Evolutionary conservation across 2,797 vertebrate genomes (phyloP), one percentile per base, ranked within the genome.

Genomic region (Peromyscus aztecus): DNA sequence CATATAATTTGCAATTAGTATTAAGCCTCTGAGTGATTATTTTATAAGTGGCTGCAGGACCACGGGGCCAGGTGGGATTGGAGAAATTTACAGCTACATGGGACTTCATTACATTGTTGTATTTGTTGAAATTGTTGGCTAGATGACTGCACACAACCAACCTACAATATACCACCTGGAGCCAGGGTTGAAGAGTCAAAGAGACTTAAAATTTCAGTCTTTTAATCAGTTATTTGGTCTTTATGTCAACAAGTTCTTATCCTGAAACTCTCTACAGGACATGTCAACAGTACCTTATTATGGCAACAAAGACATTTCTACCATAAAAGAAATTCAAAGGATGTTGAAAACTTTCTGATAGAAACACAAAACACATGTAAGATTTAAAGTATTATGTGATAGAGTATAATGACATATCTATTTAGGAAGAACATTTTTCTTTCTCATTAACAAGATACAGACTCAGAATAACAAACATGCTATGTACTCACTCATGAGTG

Each of bases 141-240:
- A 6, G 1, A 6, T 69, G 21, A 46, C 7, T 83, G 23, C 82
- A 88, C 8, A 84, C 52, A 52, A 52, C 52, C 46, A 31, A 19
- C 59, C 14, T 90, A 12, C 1, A 61, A 3, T 8, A 55, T 1
- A 2, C n/a, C 13, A 31, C n/a, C 0, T 4, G 4, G 29, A 19
- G 21, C 4, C 11, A 71, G 11, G 61, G 17, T 46, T 61, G 31
- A 73, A 17, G 24, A 34, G 17, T 0, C 34, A 29, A 23, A 19
- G 43, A 23, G 31, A 27, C 55, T 75, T 16, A 75, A 46, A 37
- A 13, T 82, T 63, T 19, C n/a, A 55, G 5, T 6, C n/a, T n/a
- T 63, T 5, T 16, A 55, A 40, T 59, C 13, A 69, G 16, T 46
- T 67, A 67, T 5, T 93, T 88, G 37, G 23, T 52, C 67, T n/a